Evolutionary conservation across 2,888 invertebrate genomes (phyloP).

Genomic region (Lasioglossum calceatum): DNA sequence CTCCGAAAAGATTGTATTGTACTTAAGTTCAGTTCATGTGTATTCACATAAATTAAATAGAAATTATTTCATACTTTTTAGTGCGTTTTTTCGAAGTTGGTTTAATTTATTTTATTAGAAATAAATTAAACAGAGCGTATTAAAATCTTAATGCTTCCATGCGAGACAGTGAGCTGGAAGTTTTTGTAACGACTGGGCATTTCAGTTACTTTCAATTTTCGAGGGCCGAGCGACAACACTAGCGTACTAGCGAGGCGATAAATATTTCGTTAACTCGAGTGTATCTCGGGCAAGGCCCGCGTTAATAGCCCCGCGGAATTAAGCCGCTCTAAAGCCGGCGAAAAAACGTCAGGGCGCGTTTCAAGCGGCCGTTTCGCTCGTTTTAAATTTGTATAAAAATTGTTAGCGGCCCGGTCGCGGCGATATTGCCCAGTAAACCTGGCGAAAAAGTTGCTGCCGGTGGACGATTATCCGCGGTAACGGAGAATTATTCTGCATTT

Average conservation of each 20-base stretch:
- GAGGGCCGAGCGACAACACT: neutral
- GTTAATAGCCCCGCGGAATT: neutral
- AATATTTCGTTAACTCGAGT: neutral
- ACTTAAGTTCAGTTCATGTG: too few relatives aligned
- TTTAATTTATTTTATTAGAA: too few relatives aligned
- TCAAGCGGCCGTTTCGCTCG: neutral
- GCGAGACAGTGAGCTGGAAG: neutral
- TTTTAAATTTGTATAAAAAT: conserved; percentile 10
- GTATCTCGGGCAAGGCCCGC: neutral
- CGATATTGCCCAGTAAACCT: neutral
- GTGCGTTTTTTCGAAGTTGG: too few relatives aligned
- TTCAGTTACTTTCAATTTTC: neutral
- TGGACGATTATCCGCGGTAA: conserved; percentile 7
- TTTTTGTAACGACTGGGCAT: neutral
- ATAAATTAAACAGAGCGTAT: too few relatives aligned
- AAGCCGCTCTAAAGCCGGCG: neutral
- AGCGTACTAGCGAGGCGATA: neutral
- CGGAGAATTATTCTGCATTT: conserved; percentile 47
- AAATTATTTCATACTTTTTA: too few relatives aligned
- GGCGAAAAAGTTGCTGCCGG: neutral
- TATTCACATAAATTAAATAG: too few relatives aligned
- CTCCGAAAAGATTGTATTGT: too few relatives aligned
- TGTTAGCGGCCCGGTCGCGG: neutral
- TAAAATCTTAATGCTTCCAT: too few relatives aligned
- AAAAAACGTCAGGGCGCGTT: neutral